Conservation (phyloP, 2,888 invertebrate species). For the Bembecia ichneumoniformis region DNA sequence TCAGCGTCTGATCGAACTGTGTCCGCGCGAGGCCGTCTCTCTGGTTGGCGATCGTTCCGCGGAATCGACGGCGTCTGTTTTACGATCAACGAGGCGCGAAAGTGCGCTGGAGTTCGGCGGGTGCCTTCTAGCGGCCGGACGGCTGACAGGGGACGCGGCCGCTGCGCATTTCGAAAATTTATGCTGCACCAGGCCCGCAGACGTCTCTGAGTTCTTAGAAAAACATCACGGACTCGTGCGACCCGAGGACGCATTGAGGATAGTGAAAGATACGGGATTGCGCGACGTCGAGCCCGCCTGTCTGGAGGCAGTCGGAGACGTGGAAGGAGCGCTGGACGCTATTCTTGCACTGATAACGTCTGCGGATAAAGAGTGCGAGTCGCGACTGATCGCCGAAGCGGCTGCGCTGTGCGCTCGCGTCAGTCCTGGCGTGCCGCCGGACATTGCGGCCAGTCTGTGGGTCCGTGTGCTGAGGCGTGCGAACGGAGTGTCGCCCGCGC, state of each 20-base stretch:
- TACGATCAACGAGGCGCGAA: conserved; percentile 20
- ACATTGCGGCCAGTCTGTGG: conserved; percentile 4
- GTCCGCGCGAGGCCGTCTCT: conserved; percentile 43
- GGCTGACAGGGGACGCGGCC: conserved; percentile 12
- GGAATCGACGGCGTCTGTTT: conserved; percentile 20
- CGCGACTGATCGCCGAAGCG: conserved; percentile 39
- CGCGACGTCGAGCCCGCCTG: conserved; percentile 47
- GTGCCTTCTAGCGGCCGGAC: conserved; percentile 25
- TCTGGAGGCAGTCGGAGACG: conserved; percentile 55
- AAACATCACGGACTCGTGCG: conserved; percentile 42
- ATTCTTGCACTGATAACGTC: conserved; percentile 28
- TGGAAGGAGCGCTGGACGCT: conserved; percentile 43
- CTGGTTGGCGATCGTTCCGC: conserved; percentile 32
- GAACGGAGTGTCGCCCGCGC: conserved; percentile 28
- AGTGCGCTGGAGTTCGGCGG: conserved; percentile 35
- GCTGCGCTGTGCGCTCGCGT: conserved; percentile 9
- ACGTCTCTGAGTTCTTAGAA: conserved; percentile 36
- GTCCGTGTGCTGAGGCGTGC: conserved; percentile 13
- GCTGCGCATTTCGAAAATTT: conserved; percentile 14
- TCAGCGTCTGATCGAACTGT: conserved; percentile 29
- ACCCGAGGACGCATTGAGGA: conserved; percentile 50
- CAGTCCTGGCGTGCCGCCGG: conserved; percentile 5
- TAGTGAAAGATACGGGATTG: conserved; percentile 36
- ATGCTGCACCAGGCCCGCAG: conserved; percentile 30
- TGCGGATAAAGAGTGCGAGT: conserved; percentile 22